Conservation (phyloP, 2,888 invertebrate genomes). For the Nyleta sp. region DNA sequence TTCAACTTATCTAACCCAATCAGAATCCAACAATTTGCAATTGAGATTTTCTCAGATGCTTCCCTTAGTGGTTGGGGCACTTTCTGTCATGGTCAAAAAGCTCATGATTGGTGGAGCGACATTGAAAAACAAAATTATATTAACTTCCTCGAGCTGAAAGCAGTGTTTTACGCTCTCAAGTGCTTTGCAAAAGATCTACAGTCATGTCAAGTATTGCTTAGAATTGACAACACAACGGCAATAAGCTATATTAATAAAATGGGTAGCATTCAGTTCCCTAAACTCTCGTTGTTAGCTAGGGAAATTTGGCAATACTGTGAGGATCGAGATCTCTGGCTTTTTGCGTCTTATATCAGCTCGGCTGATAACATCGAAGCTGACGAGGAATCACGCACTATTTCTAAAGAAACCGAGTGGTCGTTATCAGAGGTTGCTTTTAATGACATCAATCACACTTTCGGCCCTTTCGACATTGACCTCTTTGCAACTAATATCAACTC, state of each 20-base stretch:
- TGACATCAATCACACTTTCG: not conserved
- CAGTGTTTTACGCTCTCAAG: not conserved
- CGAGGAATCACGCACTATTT: not conserved
- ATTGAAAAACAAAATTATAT: constrained; percentile 8
- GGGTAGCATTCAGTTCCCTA: not conserved
- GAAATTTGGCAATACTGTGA: not conserved
- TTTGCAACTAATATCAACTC: constrained; percentile 31
- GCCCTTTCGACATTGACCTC: constrained; percentile 9
- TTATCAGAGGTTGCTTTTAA: constrained; percentile 11
- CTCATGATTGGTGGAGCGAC: constrained; percentile 27
- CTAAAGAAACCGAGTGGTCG: constrained; percentile 32
- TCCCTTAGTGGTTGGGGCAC: constrained; percentile 18
- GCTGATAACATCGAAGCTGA: constrained; percentile 22
- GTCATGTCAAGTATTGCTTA: not conserved
- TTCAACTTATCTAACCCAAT: too few species aligned
- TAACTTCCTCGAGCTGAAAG: not conserved
- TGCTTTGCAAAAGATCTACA: constrained; percentile 15
- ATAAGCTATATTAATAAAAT: constrained; percentile 3
- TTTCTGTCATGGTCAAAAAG: not conserved
- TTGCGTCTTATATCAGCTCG: constrained; percentile 1
- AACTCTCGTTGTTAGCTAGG: not conserved
- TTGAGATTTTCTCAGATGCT: constrained; percentile 20
- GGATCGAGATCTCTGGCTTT: not conserved
- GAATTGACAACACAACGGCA: constrained; percentile 23
- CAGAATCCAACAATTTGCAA: too few species aligned